phyloP scores from a whole-genome alignment of 2,797 vertebrate genomes.

The Peromyscus nudipes region DNA sequence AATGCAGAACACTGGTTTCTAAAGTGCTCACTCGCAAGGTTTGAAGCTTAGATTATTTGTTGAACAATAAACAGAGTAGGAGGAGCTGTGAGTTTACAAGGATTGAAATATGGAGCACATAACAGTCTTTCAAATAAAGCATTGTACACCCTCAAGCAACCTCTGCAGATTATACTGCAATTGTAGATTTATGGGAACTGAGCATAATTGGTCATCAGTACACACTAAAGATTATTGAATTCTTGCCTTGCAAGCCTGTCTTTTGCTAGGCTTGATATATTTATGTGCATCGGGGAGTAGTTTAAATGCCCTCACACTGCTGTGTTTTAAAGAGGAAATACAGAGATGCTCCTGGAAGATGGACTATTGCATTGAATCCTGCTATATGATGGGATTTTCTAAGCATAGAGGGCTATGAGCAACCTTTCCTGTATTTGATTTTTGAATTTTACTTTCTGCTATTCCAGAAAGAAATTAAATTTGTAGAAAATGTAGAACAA shows the following conservation, averaged over 20 bases:
- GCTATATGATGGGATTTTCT: not conserved
- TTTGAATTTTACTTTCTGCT: not conserved
- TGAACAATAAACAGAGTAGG: slow-evolving; percentile 34
- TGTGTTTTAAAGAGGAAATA: slow-evolving; percentile 41
- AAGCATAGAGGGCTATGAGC: not conserved
- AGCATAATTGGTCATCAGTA: slow-evolving; percentile 57
- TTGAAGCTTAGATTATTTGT: slow-evolving; percentile 56
- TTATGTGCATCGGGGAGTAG: not conserved
- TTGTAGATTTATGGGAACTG: slow-evolving; percentile 65
- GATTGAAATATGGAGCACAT: slow-evolving; percentile 14
- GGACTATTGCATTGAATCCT: not conserved
- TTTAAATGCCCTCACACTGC: slow-evolving; percentile 27
- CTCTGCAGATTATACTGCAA: not conserved
- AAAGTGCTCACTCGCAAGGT: slow-evolving; percentile 13
- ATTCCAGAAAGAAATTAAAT: not conserved
- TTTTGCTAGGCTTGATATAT: slow-evolving; percentile 33
- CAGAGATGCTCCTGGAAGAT: not conserved
- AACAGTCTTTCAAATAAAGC: slow-evolving; percentile 25
- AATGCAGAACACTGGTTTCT: not conserved
- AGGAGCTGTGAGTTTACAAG: slow-evolving; percentile 12
- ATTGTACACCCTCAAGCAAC: slow-evolving; percentile 22
- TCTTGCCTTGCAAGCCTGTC: slow-evolving; percentile 31
- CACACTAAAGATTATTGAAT: slow-evolving; percentile 55
- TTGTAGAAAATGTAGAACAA: not conserved
- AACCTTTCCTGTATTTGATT: not conserved